Evolutionary conservation across 2,888 invertebrate genomes (phyloP).

Genomic region (Yponomeuta cagnagella): DNA sequence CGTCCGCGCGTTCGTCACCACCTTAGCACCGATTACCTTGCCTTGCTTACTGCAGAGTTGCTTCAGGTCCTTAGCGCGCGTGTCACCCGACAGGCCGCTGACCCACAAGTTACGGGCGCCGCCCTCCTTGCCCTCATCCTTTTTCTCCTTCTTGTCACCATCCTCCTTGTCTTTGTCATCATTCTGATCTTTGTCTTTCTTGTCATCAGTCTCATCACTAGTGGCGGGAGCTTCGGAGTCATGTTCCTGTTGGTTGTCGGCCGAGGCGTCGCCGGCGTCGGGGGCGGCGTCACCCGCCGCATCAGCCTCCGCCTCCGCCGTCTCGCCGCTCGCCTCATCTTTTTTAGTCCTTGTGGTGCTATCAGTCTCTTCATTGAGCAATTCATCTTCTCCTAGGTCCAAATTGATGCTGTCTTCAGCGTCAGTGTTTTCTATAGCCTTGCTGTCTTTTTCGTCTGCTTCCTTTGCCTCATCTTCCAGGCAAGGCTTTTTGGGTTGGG

Average conservation of each 20-base stretch:
- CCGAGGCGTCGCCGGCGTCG: conserved; percentile 11
- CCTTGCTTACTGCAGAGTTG: conserved; percentile 94
- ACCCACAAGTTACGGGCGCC: conserved; percentile 92
- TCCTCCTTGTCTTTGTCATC: conserved; percentile 69
- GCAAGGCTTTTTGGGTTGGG: conserved; percentile 55
- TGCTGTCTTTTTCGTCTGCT: conserved; percentile 53
- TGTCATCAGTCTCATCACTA: conserved; percentile 58
- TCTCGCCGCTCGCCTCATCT: conserved; percentile 54
- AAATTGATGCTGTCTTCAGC: conserved; percentile 88
- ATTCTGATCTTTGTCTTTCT: conserved; percentile 56
- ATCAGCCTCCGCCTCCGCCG: conserved; percentile 26
- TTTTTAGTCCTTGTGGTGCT: conserved; percentile 72
- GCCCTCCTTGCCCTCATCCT: conserved; percentile 72
- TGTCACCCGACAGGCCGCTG: conserved; percentile 92
- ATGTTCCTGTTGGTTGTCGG: conserved; percentile 51
- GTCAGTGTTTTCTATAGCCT: conserved; percentile 77
- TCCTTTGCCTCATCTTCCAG: conserved; percentile 46
- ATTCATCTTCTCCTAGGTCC: conserved; percentile 87
- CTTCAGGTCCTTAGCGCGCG: conserved; percentile 95
- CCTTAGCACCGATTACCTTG: conserved; percentile 95
- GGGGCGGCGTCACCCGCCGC: conserved; percentile 33
- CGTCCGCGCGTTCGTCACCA: conserved; percentile 95
- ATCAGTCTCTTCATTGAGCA: conserved; percentile 84
- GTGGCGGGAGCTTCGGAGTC: conserved; percentile 61
- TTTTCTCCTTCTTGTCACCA: conserved; percentile 73